These are phyloP conservation scores for Papilio gigon DNA, from an alignment of 2,888 invertebrate species.

Conservation along the genomic window DNA sequence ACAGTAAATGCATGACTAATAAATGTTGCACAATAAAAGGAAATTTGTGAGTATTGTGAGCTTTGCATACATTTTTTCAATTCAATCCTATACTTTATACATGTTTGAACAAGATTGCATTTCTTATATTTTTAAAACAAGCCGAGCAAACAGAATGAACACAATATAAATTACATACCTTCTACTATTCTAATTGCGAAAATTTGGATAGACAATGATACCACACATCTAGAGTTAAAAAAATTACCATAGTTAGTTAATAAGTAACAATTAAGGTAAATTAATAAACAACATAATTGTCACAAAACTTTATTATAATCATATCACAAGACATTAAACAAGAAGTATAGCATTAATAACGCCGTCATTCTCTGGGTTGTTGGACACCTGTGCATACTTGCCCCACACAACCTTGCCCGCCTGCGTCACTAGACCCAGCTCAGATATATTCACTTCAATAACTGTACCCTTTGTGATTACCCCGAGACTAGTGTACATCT, in stretches of 20 bases:
- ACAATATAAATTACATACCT: no score
- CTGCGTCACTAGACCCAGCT: conserved; percentile 98
- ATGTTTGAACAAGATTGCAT: no score
- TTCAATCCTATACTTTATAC: no score
- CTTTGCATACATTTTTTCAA: no score
- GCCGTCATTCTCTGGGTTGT: conserved; percentile 99
- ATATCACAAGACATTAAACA: conserved; percentile 83
- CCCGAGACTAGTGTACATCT: conserved; percentile 98
- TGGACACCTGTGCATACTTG: conserved; percentile 99
- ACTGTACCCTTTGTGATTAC: conserved; percentile 99
- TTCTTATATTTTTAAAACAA: no score
- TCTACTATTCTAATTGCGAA: no score
- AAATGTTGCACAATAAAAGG: background rate
- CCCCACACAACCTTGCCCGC: conserved; percentile 99
- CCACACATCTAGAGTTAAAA: no score
- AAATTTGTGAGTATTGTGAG: no score
- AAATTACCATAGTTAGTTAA: no score
- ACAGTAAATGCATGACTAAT: background rate
- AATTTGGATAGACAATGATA: no score
- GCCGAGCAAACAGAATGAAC: no score
- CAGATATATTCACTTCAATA: conserved; percentile 98
- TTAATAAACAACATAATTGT: conserved; percentile 45
- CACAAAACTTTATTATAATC: conserved; percentile 50
- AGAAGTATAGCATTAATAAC: conserved; percentile 99
- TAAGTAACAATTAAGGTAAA: no score